Conservation (phyloP, 37 sponge, comb jelly and placozoan species). For the Spongilla lacustris region DNA sequence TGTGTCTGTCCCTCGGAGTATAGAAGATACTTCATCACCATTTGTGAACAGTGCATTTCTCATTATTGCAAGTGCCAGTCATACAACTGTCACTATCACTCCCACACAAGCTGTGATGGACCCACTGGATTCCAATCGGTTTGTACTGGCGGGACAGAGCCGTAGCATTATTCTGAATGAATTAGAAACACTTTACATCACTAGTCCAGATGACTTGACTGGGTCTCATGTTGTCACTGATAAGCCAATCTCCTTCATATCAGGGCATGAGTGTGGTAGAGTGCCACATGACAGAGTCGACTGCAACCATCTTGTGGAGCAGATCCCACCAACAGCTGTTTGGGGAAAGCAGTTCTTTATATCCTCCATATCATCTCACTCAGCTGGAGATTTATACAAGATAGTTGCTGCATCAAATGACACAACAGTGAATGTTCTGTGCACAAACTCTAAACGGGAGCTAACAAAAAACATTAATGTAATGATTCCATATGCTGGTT, state of each 20-base stretch:
- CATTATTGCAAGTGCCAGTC: not conserved
- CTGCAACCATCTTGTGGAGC: constrained; percentile 51
- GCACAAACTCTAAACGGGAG: not conserved
- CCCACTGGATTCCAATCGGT: not conserved
- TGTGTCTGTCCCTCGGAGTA: constrained; percentile 8
- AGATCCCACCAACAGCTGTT: constrained; percentile 50
- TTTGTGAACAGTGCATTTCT: constrained; percentile 14
- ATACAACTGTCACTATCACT: constrained; percentile 31
- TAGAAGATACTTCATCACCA: not conserved
- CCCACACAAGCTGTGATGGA: constrained; percentile 22
- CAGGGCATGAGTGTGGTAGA: constrained; percentile 48
- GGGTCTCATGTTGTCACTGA: constrained; percentile 27
- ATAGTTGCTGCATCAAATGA: constrained; percentile 30
- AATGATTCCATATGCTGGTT: not conserved
- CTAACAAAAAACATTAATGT: not conserved
- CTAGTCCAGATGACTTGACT: constrained; percentile 24
- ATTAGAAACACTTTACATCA: constrained; percentile 30
- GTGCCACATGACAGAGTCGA: not conserved
- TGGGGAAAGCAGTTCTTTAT: constrained; percentile 57
- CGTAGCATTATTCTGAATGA: constrained; percentile 5
- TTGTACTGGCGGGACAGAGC: constrained; percentile 10
- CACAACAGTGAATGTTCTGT: constrained; percentile 19
- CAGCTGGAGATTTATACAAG: constrained; percentile 20
- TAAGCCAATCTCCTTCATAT: constrained; percentile 38
- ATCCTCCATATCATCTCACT: not conserved